Conservation (phyloP, 2,888 invertebrate species). For the Melipona bicolor region DNA sequence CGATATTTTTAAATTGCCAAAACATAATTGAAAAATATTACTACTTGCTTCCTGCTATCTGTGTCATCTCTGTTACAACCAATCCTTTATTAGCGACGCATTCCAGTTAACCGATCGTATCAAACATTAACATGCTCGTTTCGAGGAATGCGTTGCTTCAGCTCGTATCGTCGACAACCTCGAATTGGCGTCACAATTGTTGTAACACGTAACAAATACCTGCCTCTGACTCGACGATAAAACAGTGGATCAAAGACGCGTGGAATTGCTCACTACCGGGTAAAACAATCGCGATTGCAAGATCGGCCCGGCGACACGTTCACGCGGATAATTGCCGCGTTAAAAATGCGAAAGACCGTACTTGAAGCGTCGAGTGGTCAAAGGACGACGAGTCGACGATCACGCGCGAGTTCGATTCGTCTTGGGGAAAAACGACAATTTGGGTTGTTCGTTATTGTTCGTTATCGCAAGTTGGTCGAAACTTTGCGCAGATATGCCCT, state of each 20-base stretch:
- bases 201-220: background rate
- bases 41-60: too few relatives aligned
- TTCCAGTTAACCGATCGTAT: too few relatives aligned
- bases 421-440: background rate
- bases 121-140: background rate
- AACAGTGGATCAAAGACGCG: background rate
- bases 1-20: too few relatives aligned
- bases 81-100: too few relatives aligned
- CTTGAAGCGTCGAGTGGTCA: conserved; percentile 34
- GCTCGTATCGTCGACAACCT: background rate
- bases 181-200: conserved; percentile 2
- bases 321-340: conserved; percentile 60
- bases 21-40: too few relatives aligned
- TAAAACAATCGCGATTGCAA: conserved; percentile 63
- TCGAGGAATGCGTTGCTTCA: background rate
- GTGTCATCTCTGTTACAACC: too few relatives aligned
- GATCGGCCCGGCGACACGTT: conserved; percentile 60
- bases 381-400: conserved; percentile 27
- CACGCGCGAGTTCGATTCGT: background rate
- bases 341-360: conserved; percentile 58
- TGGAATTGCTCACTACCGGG: conserved; percentile 15
- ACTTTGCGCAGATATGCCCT: conserved; percentile 14
- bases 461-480: background rate
- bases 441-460: background rate
- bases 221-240: background rate